Percentiles rank a stretch among this genome's conserved stretches.
phyloP scores from a whole-genome alignment of 53 echinoderm and acorn worm species.

The Holothuria leucospilota region DNA sequence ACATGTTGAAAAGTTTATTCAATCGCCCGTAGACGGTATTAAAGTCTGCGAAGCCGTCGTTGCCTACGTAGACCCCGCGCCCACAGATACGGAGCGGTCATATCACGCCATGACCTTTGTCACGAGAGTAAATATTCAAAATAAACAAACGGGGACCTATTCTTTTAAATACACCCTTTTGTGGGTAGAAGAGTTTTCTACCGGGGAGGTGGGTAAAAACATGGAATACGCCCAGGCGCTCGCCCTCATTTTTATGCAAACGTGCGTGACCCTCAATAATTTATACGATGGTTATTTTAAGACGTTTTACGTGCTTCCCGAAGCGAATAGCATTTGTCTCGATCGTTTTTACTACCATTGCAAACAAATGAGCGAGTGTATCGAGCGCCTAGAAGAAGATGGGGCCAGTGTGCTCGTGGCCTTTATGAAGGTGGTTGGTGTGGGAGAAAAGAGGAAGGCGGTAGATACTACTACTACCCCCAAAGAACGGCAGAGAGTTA shows the following conservation, averaged over 20 bases:
- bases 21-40: not conserved
- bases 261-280: not conserved
- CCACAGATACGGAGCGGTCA: not conserved
- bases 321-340: not conserved
- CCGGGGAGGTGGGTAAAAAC: not conserved
- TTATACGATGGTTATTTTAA: not conserved
- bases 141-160: not conserved
- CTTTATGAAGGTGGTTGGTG: not conserved
- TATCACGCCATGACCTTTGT: conserved; percentile 4
- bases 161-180: not conserved
- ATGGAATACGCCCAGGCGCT: not conserved
- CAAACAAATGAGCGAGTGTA: not conserved
- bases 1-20: not conserved
- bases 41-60: not conserved
- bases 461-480: too few species aligned
- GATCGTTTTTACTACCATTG: not conserved
- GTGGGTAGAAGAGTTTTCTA: conserved; percentile 2
- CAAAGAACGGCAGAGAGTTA: too few species aligned
- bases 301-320: not conserved
- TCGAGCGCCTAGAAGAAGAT: not conserved
- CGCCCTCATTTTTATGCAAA: not conserved
- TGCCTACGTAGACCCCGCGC: not conserved
- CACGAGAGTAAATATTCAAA: not conserved
- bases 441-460: not conserved
- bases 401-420: not conserved